These are phyloP conservation scores for Glaucopsyche alexis DNA, from an alignment of 2,888 invertebrate genomes.

Conservation along the genomic window DNA sequence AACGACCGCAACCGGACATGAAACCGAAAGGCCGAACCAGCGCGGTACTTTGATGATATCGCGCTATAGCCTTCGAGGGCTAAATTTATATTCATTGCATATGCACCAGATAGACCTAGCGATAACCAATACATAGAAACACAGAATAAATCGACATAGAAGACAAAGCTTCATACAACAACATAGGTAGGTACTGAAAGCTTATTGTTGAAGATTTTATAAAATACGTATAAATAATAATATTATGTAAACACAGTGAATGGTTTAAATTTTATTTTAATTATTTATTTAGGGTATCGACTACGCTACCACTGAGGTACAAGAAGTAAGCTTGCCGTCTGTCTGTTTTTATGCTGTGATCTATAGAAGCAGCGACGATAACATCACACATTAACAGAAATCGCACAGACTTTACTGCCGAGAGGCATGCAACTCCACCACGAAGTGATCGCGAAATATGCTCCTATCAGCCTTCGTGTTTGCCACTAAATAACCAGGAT, in stretches of 20 bases:
- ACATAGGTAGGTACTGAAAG: too few relatives aligned
- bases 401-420: slow-evolving; percentile 25
- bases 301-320: too few relatives aligned
- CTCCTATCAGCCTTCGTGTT: slow-evolving; percentile 26
- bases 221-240: too few relatives aligned
- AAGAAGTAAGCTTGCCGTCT: not conserved
- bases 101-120: slow-evolving; percentile 4
- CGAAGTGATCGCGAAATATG: not conserved
- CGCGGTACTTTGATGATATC: not conserved
- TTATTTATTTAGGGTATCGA: too few relatives aligned
- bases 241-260: too few relatives aligned
- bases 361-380: slow-evolving; percentile 11
- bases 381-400: slow-evolving; percentile 25
- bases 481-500: slow-evolving; percentile 3
- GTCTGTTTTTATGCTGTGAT: not conserved
- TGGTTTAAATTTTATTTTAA: too few relatives aligned
- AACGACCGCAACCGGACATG: not conserved
- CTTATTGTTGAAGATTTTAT: too few relatives aligned
- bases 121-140: not conserved
- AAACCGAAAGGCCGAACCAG: slow-evolving; percentile 3
- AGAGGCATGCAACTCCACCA: slow-evolving; percentile 18
- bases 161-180: not conserved
- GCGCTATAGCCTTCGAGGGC: slow-evolving; percentile 2
- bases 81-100: slow-evolving; percentile 26
- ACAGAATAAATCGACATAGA: not conserved